These are phyloP conservation scores for Chaenocephalus aceratus DNA, from an alignment of 2,113 vertebrate genomes.

Conservation along the genomic window DNA sequence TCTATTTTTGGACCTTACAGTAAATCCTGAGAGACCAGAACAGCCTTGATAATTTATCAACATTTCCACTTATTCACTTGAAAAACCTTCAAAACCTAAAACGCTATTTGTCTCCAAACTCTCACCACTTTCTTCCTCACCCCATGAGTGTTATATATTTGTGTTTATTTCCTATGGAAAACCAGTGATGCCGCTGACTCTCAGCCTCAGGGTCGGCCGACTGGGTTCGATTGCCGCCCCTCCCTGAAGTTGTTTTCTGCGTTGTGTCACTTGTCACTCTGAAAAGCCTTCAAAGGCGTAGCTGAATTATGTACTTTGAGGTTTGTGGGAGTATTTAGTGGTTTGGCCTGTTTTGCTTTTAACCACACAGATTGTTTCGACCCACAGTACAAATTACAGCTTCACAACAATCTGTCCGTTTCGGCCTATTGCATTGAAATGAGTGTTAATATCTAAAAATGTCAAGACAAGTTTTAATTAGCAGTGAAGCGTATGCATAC, in stretches of 20 bases:
- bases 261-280: slow-evolving; percentile 72
- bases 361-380: slow-evolving; percentile 23
- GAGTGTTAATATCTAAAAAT: slow-evolving; percentile 8
- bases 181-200: slow-evolving; percentile 16
- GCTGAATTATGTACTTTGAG: slow-evolving; percentile 59
- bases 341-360: slow-evolving; percentile 55
- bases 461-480: background rate
- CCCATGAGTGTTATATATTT: slow-evolving; percentile 10
- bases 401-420: slow-evolving; percentile 26
- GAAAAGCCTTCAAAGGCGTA: slow-evolving; percentile 60
- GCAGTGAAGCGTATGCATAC: background rate
- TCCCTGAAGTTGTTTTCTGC: slow-evolving; percentile 46
- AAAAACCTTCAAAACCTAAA: slow-evolving; percentile 27
- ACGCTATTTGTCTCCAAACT: slow-evolving; percentile 31
- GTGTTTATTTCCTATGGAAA: slow-evolving; percentile 41
- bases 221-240: slow-evolving; percentile 1
- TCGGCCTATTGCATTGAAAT: slow-evolving; percentile 4
- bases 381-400: slow-evolving; percentile 25
- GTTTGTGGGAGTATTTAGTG: slow-evolving; percentile 54
- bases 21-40: slow-evolving; percentile 35
- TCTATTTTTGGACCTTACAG: slow-evolving; percentile 35
- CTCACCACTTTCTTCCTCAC: slow-evolving; percentile 22
- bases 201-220: background rate
- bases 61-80: slow-evolving; percentile 7
- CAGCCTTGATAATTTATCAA: slow-evolving; percentile 32